Evolutionary conservation across 2,797 vertebrate genomes (phyloP), one percentile per base, ranked within the genome.

Genomic region (Chanos chanos): DNA sequence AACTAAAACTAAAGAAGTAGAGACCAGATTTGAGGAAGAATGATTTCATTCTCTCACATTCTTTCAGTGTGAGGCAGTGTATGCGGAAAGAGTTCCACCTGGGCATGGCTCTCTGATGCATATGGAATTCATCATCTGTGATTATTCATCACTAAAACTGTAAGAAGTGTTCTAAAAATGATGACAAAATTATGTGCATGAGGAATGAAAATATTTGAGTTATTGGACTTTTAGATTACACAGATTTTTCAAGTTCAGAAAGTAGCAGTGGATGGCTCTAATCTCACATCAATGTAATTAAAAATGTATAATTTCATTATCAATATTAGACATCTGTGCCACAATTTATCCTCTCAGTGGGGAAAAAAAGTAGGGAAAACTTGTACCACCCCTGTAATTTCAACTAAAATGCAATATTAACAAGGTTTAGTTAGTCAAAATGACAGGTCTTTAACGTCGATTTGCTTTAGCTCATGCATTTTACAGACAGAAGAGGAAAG

Each of bases 391-490:
- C 5, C 28, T 60, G 54, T 79, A 71, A 79, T 64, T 72, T 74
- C 68, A 75, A 43, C 73, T 28, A 55, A 49, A 34, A 39, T 25
- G 24, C 72, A 71, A 52, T 57, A 64, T 64, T 70, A 61, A 71
- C 34, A 61, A 57, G 50, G 37, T 55, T 67, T 62, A 40, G 49
- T 57, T 61, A 45, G 41, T 61, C 59, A 47, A 36, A 60, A 47
- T 57, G 62, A 37, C 50, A 60, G 50, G 8, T 43, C 45, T 61
- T 56, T 47, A 18, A 33, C 16, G 34, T n/a, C n/a, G n/a, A n/a
- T n/a, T n/a, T n/a, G n/a, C n/a, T n/a, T n/a, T 27, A 8, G 28
- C 49, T 41, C 21, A 6, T 22, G 19, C 61, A 39, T 64, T 13
- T 21, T 19, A 34, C n/a, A n/a, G n/a, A n/a, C n/a, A n/a, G n/a